Base-by-base conservation (phyloP, 2,797 vertebrate species). In the Odontamblyopus rebecca region DNA sequence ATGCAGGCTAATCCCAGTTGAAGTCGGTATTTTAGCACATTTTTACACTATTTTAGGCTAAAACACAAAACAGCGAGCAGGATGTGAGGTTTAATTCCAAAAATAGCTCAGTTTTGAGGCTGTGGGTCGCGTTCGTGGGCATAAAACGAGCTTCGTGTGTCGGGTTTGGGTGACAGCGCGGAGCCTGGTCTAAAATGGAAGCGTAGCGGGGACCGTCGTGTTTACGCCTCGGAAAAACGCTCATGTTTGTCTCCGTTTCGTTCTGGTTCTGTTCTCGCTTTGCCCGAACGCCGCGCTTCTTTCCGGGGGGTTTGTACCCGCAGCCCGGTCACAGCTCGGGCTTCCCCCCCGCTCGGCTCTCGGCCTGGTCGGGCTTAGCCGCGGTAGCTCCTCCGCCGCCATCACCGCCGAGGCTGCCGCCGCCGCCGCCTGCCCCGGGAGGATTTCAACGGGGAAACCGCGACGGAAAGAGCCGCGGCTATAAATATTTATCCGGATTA, bases 401-500 rank as follows among this genome's bases (percentile, higher is more conserved):
- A 18, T 27, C 26, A 61, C 81, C 41, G 3, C 41, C 41, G 11
- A 11, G 11, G 44, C 13, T 4, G 44, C 44, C 3, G 44, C 44
- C 5, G 44, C 16, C 1, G 44, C 1, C 44, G 3, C 3, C 44
- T 23, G 44, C 44, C 81, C 71, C 87, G 83, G 74, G 72, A 61
- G 32, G 84, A 90, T 89, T 83, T 77, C 84, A 80, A 73, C 76
- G 87, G 84, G 87, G 89, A 75, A 80, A 80, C 81, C 82, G 83
- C 91, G 81, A 15, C 63, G 44, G 23, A 41, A 44, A 41, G 78
- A 86, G 85, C 86, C 81, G 83, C 75, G 9, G 81, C 74, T 86
- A 81, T 88, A 89, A 88, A 92, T 92, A 91, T 93, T 92, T 93
- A 92, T 93, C 93, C 82, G 85, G 86, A 92, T 93, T 93, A 92